Evolutionary conservation across 1,140 invertebrate genomes (phyloP).

Genomic region (Tetramorium simillimum): DNA sequence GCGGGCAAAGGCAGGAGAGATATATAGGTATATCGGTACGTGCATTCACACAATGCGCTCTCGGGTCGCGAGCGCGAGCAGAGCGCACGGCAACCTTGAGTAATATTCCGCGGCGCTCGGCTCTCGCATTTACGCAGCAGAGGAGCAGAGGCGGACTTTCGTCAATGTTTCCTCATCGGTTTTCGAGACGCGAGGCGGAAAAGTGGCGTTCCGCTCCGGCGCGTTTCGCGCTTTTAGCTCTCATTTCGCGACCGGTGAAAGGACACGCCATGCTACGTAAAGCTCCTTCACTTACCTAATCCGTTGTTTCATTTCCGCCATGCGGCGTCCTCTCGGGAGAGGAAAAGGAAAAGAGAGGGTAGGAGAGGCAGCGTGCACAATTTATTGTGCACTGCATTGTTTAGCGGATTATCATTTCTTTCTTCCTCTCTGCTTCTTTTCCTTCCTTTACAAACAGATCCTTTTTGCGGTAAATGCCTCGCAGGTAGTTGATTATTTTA

Average conservation of each 20-base stretch:
- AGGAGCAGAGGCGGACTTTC: constrained; percentile 40
- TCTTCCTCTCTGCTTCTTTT: not conserved
- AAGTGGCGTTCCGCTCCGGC: constrained; percentile 38
- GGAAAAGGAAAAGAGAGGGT: not conserved
- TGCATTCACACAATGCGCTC: constrained; percentile 52
- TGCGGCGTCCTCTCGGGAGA: not conserved
- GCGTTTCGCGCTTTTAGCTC: constrained; percentile 39
- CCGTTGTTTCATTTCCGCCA: constrained; percentile 27
- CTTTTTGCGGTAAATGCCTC: not conserved
- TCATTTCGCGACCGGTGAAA: constrained; percentile 54
- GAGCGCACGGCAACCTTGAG: constrained; percentile 69
- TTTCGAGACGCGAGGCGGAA: constrained; percentile 44
- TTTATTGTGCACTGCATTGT: constrained; percentile 1
- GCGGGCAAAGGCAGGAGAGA: not conserved
- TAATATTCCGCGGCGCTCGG: constrained; percentile 68
- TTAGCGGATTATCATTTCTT: not conserved
- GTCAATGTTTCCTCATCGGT: constrained; percentile 61
- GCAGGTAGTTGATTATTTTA: not conserved
- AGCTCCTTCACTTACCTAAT: constrained; percentile 19
- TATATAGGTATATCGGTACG: constrained; percentile 24
- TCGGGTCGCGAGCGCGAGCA: constrained; percentile 49
- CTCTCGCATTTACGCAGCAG: constrained; percentile 69
- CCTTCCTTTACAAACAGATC: not conserved
- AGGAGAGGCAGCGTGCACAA: not conserved
- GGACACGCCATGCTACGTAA: constrained; percentile 16